Base-by-base conservation (phyloP, 1,140 invertebrate species). In the Lucilia cuprina region DNA sequence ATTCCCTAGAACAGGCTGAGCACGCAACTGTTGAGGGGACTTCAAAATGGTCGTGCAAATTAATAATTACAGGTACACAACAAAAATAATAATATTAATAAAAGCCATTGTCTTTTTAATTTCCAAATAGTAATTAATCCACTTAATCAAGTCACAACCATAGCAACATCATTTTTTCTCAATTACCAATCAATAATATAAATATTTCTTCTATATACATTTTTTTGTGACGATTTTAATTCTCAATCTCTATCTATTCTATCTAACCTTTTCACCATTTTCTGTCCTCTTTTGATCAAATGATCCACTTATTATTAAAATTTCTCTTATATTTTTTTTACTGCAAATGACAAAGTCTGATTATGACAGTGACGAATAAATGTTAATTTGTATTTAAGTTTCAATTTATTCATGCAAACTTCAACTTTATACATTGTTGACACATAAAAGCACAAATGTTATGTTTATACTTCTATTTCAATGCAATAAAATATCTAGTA, bases 31-130 rank as follows among this genome's bases (percentile, higher is more conserved):
- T 99, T 92, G 99, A 99, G 93, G 99, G 99, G 92, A 99, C 98
- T 90, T 99, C 98, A 91, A 99, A 99, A 94, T 99, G 98, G 98
- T 99, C 98, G 92, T 99, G 98, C 94, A 99, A 99, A 95, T 98
- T 99, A 94, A 97, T 97, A 91, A 97, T 98, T 91, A 98, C 97
- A 97, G 97, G 97, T 98, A 94, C 92, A 91, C 25, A 78, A 74
- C 10, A 21, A 84, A 78, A 34, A 49, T 4, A 78, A 47, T 35
- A 77, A 70, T 19, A 70, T 14, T 21, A 19, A 70, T 21, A 70
- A 70, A 70, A 21, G 60, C 60, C 60, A 70, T 70, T 70, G n/a
- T 21, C 60, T n/a, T 70, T 21, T 25, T 21, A 70, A 21, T 10
- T 70, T 70, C 12, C 65, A 19, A 70, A 65, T 65, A n/a, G 25